Evolutionary conservation across 1,140 invertebrate species (phyloP), one percentile per base, ranked within the genome.

Genomic region (Macrocentrus cingulum): DNA sequence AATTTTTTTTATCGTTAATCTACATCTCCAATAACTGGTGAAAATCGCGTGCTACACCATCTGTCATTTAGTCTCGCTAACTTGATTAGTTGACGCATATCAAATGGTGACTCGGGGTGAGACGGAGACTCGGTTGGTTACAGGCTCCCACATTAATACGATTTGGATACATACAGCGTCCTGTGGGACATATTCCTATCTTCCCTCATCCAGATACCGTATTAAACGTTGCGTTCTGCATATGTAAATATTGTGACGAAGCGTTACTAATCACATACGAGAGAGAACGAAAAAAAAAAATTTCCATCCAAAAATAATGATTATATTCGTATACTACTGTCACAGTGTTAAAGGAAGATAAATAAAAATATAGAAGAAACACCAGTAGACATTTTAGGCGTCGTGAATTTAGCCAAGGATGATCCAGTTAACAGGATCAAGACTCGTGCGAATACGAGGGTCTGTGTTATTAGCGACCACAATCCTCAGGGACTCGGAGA

Each of bases 191-290:
- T 59, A 36, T 48, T 49, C 54, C 41, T 54, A 36, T 25, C 39
- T 23, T 58, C 32, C 34, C 37, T 25, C 25, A 23, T 49, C 65
- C 60, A 51, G 60, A 54, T 65, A 72, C 71, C 53, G 41, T 56
- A 74, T 68, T 73, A 77, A 79, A n/a, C n/a, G n/a, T 75, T 63
- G 70, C 37, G 48, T 44, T 76, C 77, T 76, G 73, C 76, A 74
- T 76, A 78, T 77, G 75, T 72, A 79, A 77, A 77, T 77, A 75
- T 61, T 65, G 60, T 66, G 66, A 71, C 59, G 59, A 62, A 66
- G 63, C 69, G 62, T 68, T 64, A 60, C 68, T 42, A 74, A 74
- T 62, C 63, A 56, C 63, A 49, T 56, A 46, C 36, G 23, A 8
- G 20, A 44, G 44, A 2, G 16, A 19, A 16, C 18, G 9, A 11